Evolutionary conservation across 1,140 invertebrate genomes (phyloP), one percentile per base, ranked within the genome.

Genomic region (Tetragonula clypearis): DNA sequence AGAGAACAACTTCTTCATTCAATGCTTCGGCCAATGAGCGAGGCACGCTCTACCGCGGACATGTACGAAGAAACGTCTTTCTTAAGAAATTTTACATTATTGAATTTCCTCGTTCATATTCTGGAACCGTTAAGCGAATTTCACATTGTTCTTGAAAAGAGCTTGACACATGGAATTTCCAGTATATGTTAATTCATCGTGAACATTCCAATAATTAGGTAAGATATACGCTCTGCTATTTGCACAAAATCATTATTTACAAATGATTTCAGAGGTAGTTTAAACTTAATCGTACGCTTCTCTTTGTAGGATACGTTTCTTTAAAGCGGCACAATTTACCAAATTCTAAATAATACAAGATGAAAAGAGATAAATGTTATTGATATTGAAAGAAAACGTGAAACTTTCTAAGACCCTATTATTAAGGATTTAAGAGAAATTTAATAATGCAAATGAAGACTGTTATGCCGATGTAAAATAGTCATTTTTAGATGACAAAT

Each of bases 11-110:
- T 98, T 92, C 95, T 99, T 79, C 98, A 99, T 92, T 96, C 97
- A 83, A 98, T 99, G 96, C 94, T 99, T 23, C 96, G 97, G 30
- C 97, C 98, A 55, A 97, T 99, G 96, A 97, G 98, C 8, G 95
- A 97, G 86, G 97, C 97, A 23, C 97, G 98, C 74, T 96, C 98
- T 1, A 99, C 98, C 1, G 93, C 95, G 8, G 98, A 99, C 91
- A 98, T 99, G 98, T 99, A 99, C 91, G 99, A 99, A 93, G 98
- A 99, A 92, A 96, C 97, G 86, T 99, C 98, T 72, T 99, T 99
- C 94, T 94, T 99, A 55, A 96, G 98, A 79, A 98, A 98, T 92
- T 96, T 97, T 72, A 96, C 96, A 80, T 95, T 99, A 60, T 96
- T 98, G 58, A 98, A 97, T 86, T 99, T 99, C 95, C 96, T 99